phyloP scores from a whole-genome alignment of 2,113 vertebrate species.

The Egretta garzetta region DNA sequence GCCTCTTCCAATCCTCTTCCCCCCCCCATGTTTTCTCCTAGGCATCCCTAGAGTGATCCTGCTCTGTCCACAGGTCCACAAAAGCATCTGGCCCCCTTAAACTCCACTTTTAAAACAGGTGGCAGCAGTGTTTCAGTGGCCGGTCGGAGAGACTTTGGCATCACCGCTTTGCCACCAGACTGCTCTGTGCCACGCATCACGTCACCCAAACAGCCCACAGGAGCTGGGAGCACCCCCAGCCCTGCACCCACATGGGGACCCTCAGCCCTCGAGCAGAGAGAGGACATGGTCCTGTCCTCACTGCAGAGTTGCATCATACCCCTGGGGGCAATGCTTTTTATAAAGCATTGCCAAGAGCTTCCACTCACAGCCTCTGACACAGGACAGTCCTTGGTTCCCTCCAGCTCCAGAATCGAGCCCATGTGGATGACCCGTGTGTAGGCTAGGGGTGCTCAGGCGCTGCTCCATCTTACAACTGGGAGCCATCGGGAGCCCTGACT shows the following conservation, averaged over 20 bases:
- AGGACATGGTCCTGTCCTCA: neutral
- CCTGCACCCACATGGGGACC: neutral
- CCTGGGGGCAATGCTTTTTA: neutral
- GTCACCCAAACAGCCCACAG: neutral
- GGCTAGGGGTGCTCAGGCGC: neutral
- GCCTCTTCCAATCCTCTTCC: neutral
- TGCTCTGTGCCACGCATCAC: neutral
- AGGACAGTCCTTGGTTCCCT: neutral
- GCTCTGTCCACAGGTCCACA: neutral
- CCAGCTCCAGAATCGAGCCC: neutral
- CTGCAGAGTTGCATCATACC: neutral
- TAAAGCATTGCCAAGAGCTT: neutral
- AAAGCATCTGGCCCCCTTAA: neutral
- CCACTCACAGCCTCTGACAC: neutral
- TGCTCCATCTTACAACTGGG: neutral
- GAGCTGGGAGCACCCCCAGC: neutral
- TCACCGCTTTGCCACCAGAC: neutral
- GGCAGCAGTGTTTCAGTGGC: neutral
- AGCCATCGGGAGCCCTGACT: neutral
- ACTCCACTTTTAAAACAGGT: neutral
- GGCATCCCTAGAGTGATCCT: neutral
- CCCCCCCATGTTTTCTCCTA: neutral
- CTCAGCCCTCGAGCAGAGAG: neutral
- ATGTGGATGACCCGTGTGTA: neutral
- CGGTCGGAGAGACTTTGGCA: neutral